Base-by-base conservation (phyloP, 2,113 vertebrate species). In the Nycticebus coucang region DNA sequence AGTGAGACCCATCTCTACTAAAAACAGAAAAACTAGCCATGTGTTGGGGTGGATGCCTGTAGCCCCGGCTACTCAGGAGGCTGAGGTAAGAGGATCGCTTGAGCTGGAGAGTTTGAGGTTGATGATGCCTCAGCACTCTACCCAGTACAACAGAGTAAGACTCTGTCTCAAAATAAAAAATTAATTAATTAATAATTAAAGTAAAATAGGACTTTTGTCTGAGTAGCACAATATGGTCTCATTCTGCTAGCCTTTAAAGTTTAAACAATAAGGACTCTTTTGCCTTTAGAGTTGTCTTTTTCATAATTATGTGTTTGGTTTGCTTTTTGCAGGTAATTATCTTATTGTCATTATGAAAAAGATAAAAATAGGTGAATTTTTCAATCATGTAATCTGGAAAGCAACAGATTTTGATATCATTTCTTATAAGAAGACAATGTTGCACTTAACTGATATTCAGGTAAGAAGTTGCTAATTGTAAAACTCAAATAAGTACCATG, bases 361-460 rank as follows among this genome's bases (percentile, higher is more conserved):
- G 98, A 99, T 98, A 95, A 99, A 99, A 98, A 98, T 99, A 94
- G 99, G 99, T 59, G 99, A 99, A 94, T 98, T 99, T 96, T 99
- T 99, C 92, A 99, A 98, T 97, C 99, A 99, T 96, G 98, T 97
- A 59, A 98, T 99, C 96, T 99, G 99, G 99, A 99, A 99, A 98
- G 99, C 99, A 21, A 98, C 98, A 84, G 99, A 99, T 94, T 99
- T 99, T 98, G 99, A 99, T 66, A 97, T 99, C n/a, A 99, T 99
- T 91, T 99, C 99, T 71, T 99, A 99, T 96, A 99, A 99, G 97
- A 99, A 99, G 98, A 99, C 99, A 21, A 98, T 99, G 97, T 97
- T 99, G 89, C 99, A 99, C 97, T 98, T 99, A 97, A 99, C 99
- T 97, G 99, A 99, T 98, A 99, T 98, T 98, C 99, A 99, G 99